phyloP scores from a whole-genome alignment of 2,113 vertebrate species.

The Poeciliopsis prolifica region DNA sequence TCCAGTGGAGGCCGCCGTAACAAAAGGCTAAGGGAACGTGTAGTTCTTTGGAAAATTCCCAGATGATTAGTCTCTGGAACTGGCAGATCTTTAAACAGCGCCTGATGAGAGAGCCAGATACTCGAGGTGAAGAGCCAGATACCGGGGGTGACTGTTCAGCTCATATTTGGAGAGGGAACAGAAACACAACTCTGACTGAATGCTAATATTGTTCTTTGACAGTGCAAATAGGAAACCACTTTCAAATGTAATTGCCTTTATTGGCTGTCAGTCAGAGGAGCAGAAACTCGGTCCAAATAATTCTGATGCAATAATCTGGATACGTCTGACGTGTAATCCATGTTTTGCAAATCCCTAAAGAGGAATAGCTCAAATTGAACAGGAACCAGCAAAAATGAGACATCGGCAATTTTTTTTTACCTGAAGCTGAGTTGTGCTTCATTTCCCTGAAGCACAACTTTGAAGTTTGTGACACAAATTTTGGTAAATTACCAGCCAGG shows the following conservation, averaged over 20 bases:
- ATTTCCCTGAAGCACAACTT: neutral
- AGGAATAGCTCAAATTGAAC: neutral
- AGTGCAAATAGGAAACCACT: slow-evolving; percentile 1
- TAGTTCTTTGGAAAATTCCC: slow-evolving; percentile 1
- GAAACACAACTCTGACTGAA: slow-evolving; percentile 16
- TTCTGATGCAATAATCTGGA: neutral
- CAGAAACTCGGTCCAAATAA: slow-evolving; percentile 1
- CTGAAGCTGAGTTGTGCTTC: neutral
- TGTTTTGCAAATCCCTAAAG: neutral
- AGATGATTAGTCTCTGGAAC: slow-evolving; percentile 7
- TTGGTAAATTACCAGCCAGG: neutral
- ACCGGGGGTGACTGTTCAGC: slow-evolving; percentile 2
- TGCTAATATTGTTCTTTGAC: slow-evolving; percentile 17
- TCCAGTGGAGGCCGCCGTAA: neutral
- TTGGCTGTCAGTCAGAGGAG: neutral
- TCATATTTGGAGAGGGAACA: slow-evolving; percentile 1
- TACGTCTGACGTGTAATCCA: neutral
- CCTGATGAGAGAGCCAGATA: slow-evolving; percentile 8
- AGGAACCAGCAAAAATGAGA: neutral
- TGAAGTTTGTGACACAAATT: too few species aligned
- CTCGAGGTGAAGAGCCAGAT: neutral
- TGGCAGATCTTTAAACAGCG: slow-evolving; percentile 17
- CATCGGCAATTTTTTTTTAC: neutral
- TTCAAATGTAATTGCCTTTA: neutral
- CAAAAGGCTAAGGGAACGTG: neutral